Percentiles rank a stretch among this genome's conserved stretches.
Evolutionary conservation across 2,113 vertebrate genomes (phyloP).

Genomic region (Sinocyclocheilus anophthalmus): DNA sequence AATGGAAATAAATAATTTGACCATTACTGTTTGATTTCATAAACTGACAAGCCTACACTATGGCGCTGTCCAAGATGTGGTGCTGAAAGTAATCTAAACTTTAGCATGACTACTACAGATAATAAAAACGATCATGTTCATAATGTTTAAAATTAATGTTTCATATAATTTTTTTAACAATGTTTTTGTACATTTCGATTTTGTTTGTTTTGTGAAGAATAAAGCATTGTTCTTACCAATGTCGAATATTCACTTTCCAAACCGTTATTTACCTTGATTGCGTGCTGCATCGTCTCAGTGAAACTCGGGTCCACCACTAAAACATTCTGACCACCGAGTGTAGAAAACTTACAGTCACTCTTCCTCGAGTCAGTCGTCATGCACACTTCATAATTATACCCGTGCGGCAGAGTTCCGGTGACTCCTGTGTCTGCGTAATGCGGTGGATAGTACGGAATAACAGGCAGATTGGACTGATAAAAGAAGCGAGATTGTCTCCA

Average conservation of each 20-base stretch:
- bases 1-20: no score
- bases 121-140: no score
- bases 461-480: constrained; percentile 55
- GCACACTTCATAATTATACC: constrained; percentile 53
- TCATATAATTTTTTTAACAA: no score
- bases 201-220: neutral
- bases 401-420: constrained; percentile 30
- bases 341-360: constrained; percentile 61
- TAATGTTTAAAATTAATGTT: neutral
- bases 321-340: constrained; percentile 46
- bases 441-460: constrained; percentile 49
- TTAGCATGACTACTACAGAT: no score
- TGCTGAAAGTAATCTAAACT: no score
- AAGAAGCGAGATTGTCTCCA: constrained; percentile 56
- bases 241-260: neutral
- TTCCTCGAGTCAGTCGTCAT: constrained; percentile 55
- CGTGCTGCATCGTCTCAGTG: neutral
- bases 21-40: no score
- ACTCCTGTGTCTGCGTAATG: constrained; percentile 38
- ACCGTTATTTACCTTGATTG: constrained; percentile 7
- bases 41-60: no score
- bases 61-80: no score
- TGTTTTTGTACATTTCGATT: neutral
- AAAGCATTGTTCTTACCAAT: neutral
- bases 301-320: constrained; percentile 47